Evolutionary conservation across 2,888 invertebrate genomes (phyloP).

Genomic region (Cloeon dipterum): DNA sequence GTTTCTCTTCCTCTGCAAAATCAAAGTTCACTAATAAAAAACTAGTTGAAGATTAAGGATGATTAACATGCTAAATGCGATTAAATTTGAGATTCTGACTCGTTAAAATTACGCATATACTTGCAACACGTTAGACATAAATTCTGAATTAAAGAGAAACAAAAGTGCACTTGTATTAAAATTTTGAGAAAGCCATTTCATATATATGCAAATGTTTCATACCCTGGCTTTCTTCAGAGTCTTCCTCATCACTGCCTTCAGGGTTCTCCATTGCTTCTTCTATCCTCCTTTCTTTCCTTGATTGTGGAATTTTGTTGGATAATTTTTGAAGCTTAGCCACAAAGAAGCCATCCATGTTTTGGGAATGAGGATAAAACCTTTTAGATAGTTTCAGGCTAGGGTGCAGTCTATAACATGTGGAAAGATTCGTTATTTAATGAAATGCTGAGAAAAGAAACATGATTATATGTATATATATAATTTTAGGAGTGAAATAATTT

Average conservation of each 20-base stretch:
- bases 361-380: constrained; percentile 91
- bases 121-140: too few relatives aligned
- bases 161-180: too few relatives aligned
- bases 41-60: too few relatives aligned
- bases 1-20: neutral
- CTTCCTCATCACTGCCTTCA: too few relatives aligned
- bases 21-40: neutral
- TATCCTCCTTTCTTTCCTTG: constrained; percentile 2
- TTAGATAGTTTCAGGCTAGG: constrained; percentile 68
- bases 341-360: constrained; percentile 99
- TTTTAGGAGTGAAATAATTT: constrained; percentile 13
- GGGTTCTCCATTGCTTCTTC: neutral
- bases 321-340: constrained; percentile 96
- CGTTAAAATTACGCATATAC: too few relatives aligned
- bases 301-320: constrained; percentile 43
- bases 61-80: too few relatives aligned
- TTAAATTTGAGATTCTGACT: too few relatives aligned
- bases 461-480: neutral
- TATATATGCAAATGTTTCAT: too few relatives aligned
- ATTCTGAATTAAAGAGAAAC: too few relatives aligned
- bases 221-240: too few relatives aligned
- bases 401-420: constrained; percentile 46
- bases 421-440: neutral
- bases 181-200: too few relatives aligned
- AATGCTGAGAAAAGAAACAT: too few relatives aligned